phyloP scores from a whole-genome alignment of 2,113 vertebrate genomes.

The Ramphastos sulfuratus region DNA sequence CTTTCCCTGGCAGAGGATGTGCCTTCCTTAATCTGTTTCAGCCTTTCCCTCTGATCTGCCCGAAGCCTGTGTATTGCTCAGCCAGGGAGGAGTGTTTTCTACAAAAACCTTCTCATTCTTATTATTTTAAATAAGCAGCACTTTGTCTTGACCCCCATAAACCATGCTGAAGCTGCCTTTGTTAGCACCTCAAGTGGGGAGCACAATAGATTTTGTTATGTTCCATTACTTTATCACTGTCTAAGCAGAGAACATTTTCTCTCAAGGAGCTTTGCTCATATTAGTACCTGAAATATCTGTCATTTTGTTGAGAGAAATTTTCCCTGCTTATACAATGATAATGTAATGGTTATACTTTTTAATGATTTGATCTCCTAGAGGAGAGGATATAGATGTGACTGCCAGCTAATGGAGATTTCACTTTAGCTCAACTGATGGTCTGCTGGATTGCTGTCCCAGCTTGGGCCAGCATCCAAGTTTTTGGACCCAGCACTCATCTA shows the following conservation, averaged over 20 bases:
- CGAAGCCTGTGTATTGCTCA: background rate
- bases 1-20: background rate
- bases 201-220: background rate
- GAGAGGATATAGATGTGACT: background rate
- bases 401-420: background rate
- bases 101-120: background rate
- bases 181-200: background rate
- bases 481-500: background rate
- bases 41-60: background rate
- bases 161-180: background rate
- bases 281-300: background rate
- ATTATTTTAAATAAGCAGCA: background rate
- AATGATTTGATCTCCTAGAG: background rate
- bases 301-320: background rate
- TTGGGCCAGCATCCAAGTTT: background rate
- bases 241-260: background rate
- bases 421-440: background rate
- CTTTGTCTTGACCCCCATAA: background rate
- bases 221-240: background rate
- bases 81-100: background rate
- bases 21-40: background rate
- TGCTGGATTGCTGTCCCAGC: background rate
- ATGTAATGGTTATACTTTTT: background rate
- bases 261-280: background rate
- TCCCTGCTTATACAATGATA: background rate